Percentiles rank a stretch among this genome's conserved stretches.
Conservation (phyloP, 2,888 invertebrate genomes). For the Patella ulyssiponensis region DNA sequence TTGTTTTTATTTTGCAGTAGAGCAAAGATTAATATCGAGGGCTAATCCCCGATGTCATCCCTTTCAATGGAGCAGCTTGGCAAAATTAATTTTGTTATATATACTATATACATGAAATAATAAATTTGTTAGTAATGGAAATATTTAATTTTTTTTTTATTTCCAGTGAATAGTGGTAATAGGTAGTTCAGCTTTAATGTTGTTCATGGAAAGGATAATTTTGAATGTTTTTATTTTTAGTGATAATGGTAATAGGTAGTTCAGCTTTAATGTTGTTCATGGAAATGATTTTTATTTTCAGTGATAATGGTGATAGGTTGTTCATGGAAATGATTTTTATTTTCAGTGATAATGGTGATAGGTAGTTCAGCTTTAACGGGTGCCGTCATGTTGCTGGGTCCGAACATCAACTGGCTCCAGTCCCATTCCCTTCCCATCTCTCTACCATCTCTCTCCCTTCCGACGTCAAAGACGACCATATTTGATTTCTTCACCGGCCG, state of each 20-base stretch:
- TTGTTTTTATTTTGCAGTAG: too few species aligned
- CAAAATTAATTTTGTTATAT: too few species aligned
- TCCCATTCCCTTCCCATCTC: slow-evolving; percentile 22
- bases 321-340: background rate
- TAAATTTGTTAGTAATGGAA: too few species aligned
- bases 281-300: background rate
- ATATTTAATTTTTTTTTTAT: too few species aligned
- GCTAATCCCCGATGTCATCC: too few species aligned
- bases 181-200: background rate
- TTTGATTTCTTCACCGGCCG: slow-evolving; percentile 93
- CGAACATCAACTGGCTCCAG: slow-evolving; percentile 15
- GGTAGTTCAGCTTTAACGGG: slow-evolving; percentile 16
- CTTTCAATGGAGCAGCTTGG: too few species aligned
- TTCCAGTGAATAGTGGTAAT: too few species aligned
- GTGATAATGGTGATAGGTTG: too few species aligned
- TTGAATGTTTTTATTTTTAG: background rate
- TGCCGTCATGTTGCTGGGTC: slow-evolving; percentile 25
- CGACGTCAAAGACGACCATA: slow-evolving; percentile 40
- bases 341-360: slow-evolving; percentile 23
- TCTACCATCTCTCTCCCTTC: background rate
- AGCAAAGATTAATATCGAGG: too few species aligned
- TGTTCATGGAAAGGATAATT: background rate
- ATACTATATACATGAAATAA: too few species aligned
- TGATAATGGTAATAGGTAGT: too few species aligned
- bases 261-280: too few species aligned